Base-by-base conservation (phyloP, 2,888 invertebrate species). In the Orthosia gothica region DNA sequence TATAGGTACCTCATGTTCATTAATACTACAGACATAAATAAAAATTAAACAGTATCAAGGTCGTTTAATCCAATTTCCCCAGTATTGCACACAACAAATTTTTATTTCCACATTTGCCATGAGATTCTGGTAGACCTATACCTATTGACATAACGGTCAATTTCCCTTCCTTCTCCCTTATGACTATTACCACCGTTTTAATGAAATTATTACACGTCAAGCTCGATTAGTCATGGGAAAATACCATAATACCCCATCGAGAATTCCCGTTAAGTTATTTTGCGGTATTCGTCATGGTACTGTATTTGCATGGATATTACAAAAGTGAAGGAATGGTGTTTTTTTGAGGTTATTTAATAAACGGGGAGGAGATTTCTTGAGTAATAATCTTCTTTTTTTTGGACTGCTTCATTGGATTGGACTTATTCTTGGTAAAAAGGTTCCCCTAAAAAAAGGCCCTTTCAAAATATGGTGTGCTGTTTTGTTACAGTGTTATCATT, bases 211-310 rank as follows among this genome's bases (percentile, higher is more conserved):
- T 64, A 70, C 77, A 85, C 76, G 82, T 84, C 76, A 79, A 55
- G 62, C 73, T 66, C 75, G 66, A 86, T 87, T 87, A 87, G 79
- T 87, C 87, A 86, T 70, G 49, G 83, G 87, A 63, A 86, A 74
- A 85, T 87, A 86, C 87, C 86, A 57, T 68, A 58, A 78, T 64
- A 65, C 74, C 52, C 71, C 52, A 76, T 64, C 50, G 70, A 82
- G 62, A 66, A 63, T 77, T 79, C 73, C 76, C 77, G 74, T 61
- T 49, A 23, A 20, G 26, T 61, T 68, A 68, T 74, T 74, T 76
- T 57, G 55, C 52, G 67, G 47, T 69, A 63, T 63, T 63, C 66
- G 63, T 81, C 70, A 71, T 58, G 66, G 65, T 20, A 59, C 59
- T 83, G 52, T 40, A 76, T 74, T 80, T 69, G 70, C 70, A 73